Conservation (phyloP, 2,797 vertebrate species). For the Poecilia wingei region DNA sequence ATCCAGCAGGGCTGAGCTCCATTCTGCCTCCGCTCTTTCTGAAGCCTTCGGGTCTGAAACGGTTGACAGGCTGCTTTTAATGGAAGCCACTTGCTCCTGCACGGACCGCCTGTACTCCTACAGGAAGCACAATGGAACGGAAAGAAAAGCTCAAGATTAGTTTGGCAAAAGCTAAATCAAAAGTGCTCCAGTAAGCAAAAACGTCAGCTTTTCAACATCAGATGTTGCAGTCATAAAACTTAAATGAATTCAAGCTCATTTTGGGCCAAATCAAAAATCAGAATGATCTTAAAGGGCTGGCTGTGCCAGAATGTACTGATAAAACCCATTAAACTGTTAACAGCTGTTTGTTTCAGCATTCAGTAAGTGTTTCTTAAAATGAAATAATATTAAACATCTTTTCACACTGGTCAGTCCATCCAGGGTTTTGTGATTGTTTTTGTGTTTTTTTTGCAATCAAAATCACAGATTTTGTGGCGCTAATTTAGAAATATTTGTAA, state of each 20-base stretch:
- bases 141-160: background rate
- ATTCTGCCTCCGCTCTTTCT: slow-evolving; percentile 41
- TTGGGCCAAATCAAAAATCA: no score
- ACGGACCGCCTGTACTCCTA: slow-evolving; percentile 77
- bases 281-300: no score
- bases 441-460: no score
- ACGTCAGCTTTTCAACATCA: background rate
- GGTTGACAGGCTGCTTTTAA: slow-evolving; percentile 32
- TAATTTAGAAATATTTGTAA: no score
- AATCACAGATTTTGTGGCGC: no score
- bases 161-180: background rate
- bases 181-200: background rate
- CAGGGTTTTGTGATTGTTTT: no score
- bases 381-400: no score
- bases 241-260: background rate
- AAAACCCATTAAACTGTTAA: no score
- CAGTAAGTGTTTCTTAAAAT: no score
- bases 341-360: no score
- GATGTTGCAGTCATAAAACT: background rate
- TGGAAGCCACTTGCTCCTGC: slow-evolving; percentile 74
- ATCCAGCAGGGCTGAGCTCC: slow-evolving; percentile 80
- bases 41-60: slow-evolving; percentile 26
- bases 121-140: slow-evolving; percentile 35
- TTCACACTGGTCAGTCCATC: no score
- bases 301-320: no score